Percentiles rank a stretch among this genome's conserved stretches.
Conservation (phyloP, 2,888 invertebrate genomes). For the Coleophora flavipennella region DNA sequence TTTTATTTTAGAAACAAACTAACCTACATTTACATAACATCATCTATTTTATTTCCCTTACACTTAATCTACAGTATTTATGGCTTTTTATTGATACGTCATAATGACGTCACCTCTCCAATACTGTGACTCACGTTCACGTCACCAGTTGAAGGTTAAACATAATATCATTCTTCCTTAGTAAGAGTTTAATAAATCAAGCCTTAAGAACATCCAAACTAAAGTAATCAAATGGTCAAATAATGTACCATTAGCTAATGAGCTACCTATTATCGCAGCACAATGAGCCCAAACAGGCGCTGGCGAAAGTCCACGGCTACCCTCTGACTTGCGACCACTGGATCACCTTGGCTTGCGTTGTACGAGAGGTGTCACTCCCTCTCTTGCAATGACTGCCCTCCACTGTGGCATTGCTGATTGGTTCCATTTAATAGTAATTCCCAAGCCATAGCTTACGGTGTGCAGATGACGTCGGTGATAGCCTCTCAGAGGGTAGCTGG, state of each 20-base stretch:
- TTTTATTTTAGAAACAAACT: too few relatives aligned
- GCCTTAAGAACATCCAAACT: too few relatives aligned
- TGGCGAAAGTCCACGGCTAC: conserved; percentile 49
- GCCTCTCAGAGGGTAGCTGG: conserved; percentile 48
- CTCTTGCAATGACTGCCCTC: conserved; percentile 31
- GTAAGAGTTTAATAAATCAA: too few relatives aligned
- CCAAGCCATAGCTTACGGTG: conserved; percentile 26
- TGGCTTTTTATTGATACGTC: too few relatives aligned
- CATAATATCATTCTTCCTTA: too few relatives aligned
- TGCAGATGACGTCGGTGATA: conserved; percentile 16
- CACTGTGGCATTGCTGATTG: conserved; percentile 27
- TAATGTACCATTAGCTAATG: conserved; percentile 7
- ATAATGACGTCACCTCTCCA: too few relatives aligned
- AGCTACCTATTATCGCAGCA: conserved; percentile 45
- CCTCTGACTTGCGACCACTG: conserved; percentile 40
- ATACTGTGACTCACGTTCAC: too few relatives aligned
- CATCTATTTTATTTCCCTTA: too few relatives aligned
- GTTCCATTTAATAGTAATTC: conserved; percentile 7
- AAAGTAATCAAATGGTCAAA: too few relatives aligned
- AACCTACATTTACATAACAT: too few relatives aligned
- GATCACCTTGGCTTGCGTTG: conserved; percentile 29
- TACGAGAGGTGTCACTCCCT: conserved; percentile 23
- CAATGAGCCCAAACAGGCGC: conserved; percentile 35
- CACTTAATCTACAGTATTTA: too few relatives aligned
- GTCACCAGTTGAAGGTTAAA: too few relatives aligned